phyloP scores from a whole-genome alignment of 2,113 vertebrate genomes.

The Scatophagus argus region DNA sequence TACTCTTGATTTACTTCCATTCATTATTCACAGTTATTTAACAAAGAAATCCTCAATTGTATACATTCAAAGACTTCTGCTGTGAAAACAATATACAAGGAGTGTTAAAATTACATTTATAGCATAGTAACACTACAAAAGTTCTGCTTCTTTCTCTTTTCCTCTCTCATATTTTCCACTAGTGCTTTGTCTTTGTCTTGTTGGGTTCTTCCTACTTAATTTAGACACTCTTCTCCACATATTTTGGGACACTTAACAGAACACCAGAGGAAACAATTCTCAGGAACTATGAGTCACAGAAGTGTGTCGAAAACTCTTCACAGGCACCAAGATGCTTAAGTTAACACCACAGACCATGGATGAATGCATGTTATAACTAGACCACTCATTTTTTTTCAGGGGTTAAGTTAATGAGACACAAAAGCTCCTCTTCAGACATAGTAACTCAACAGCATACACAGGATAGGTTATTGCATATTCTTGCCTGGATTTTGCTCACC shows the following conservation, averaged over 20 bases:
- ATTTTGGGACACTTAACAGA: constrained; percentile 5
- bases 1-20: constrained; percentile 8
- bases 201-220: background rate
- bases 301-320: background rate
- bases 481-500: background rate
- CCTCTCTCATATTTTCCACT: background rate
- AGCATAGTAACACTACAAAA: background rate
- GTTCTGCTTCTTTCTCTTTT: background rate
- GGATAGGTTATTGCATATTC: background rate
- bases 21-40: constrained; percentile 13
- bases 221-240: background rate
- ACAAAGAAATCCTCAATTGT: background rate
- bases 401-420: background rate
- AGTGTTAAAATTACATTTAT: background rate
- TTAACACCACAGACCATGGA: background rate
- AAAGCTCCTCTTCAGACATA: background rate
- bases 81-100: background rate
- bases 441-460: background rate
- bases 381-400: background rate
- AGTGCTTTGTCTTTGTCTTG: background rate
- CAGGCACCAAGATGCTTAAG: background rate
- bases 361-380: background rate
- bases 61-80: constrained; percentile 8
- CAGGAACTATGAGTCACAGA: constrained; percentile 27
- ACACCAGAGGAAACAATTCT: constrained; percentile 14